Conservation (phyloP, 1,140 invertebrate genomes). For the Drosophila lowei region DNA sequence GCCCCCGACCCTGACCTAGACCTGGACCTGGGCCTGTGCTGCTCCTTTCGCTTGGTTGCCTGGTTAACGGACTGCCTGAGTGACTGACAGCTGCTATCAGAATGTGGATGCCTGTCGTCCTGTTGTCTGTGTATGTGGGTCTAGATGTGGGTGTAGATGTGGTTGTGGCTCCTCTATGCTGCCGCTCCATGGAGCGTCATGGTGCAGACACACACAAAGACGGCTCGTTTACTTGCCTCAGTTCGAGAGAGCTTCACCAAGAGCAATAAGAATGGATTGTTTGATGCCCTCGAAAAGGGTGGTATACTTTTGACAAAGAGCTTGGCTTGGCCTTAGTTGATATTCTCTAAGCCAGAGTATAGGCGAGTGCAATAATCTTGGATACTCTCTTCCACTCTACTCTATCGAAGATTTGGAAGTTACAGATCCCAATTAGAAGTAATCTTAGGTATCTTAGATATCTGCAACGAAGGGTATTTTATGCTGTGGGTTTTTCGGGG, state of each 20-base stretch:
- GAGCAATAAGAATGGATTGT: slow-evolving; percentile 21
- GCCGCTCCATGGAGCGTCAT: slow-evolving; percentile 1
- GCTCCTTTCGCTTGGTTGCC: slow-evolving; percentile 54
- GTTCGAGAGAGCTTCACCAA: neutral
- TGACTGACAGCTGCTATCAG: slow-evolving; percentile 72
- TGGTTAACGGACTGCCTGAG: slow-evolving; percentile 69
- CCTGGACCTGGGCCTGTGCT: slow-evolving; percentile 16
- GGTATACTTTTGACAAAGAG: no score
- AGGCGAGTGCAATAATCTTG: no score
- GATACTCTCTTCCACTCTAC: no score
- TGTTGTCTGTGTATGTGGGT: slow-evolving; percentile 2
- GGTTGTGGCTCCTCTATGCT: slow-evolving; percentile 24
- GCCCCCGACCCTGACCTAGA: neutral
- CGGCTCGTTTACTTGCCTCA: slow-evolving; percentile 6
- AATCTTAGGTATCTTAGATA: no score
- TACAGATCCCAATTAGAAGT: no score
- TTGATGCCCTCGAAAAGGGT: no score
- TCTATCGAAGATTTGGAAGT: no score
- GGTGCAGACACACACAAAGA: slow-evolving; percentile 36
- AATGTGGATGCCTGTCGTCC: slow-evolving; percentile 41
- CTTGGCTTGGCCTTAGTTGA: no score
- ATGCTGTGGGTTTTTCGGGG: slow-evolving; percentile 10
- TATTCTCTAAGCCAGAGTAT: no score
- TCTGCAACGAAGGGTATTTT: no score
- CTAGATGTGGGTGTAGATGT: slow-evolving; percentile 13